Base-by-base conservation (phyloP, 2,888 invertebrate species). In the Lepas anatifera region DNA sequence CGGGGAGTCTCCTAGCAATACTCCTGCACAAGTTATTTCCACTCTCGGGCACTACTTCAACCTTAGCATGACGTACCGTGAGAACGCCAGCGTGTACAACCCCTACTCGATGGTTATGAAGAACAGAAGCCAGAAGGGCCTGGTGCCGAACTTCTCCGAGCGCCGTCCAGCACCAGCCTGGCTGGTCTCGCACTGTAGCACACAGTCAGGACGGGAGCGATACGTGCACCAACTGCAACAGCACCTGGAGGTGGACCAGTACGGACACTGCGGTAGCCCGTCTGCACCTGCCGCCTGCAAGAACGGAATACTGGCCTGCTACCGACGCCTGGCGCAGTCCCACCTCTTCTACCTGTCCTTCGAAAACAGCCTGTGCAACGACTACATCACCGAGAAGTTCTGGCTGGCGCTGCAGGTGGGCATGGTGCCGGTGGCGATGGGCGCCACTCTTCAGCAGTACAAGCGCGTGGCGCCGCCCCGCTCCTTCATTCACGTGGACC, bases 1-100 rank as follows among this genome's bases (percentile, higher is more conserved):
- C 1, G 74, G 74, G 64, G 71, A 75, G 3, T 74, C 75, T 13
- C 72, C n/a, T n/a, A 73, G 11, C 70, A 72, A 58, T 70, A 70
- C 18, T 3, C 29, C 7, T 3, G 1, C 13, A 67, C 67, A 22
- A 18, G 67, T 39, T 39, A n/a, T 39, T 22, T 25, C 32, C 8
- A 41, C 25, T 11, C 68, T 68, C 58, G 35, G 48, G 2, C 69
- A 64, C 39, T 43, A 70, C 29, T 70, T 72, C 69, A 72, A 70
- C 67, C 63, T 69, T 69, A 72, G 70, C 3, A 72, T 72, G 72
- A 69, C 70, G 43, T 70, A 72, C 63, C 63, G 69, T 18, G 41
- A n/a, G 11, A 70, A 69, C 69, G 69, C 72, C 16, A 70, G 70
- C 67, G 58, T 72, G 18, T 67, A 67, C 32, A 68, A 69, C n/a